phyloP scores from a whole-genome alignment of 1,140 invertebrate species.

The Drosophila orosa region DNA sequence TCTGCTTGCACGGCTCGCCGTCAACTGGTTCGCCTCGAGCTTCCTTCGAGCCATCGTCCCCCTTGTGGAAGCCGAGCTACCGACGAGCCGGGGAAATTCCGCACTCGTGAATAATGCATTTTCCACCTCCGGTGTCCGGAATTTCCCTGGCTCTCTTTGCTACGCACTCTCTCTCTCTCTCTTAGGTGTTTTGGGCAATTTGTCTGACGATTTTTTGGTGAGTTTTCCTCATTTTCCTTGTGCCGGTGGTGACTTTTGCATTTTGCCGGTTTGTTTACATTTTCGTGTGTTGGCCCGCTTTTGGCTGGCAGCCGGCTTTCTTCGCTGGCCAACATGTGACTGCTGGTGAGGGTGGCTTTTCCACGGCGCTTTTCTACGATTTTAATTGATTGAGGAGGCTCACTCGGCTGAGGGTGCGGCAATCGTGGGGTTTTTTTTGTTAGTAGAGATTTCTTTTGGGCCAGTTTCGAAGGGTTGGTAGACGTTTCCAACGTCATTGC shows the following conservation, averaged over 20 bases:
- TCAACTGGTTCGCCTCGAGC: slow-evolving; percentile 80
- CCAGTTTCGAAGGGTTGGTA: slow-evolving; percentile 24
- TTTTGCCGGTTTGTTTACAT: slow-evolving; percentile 83
- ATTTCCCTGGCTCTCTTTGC: slow-evolving; percentile 39
- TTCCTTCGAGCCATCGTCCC: slow-evolving; percentile 54
- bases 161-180: slow-evolving; percentile 17
- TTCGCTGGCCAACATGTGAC: slow-evolving; percentile 55
- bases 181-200: slow-evolving; percentile 25
- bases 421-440: slow-evolving; percentile 5
- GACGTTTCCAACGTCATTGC: slow-evolving; percentile 2
- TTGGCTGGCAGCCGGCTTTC: slow-evolving; percentile 60
- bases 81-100: slow-evolving; percentile 27
- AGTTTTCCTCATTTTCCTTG: slow-evolving; percentile 41
- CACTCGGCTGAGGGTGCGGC: slow-evolving; percentile 18
- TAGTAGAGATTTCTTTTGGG: slow-evolving; percentile 1
- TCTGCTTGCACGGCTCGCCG: slow-evolving; percentile 80
- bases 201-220: slow-evolving; percentile 43
- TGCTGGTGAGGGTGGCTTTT: slow-evolving; percentile 28
- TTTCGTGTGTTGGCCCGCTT: slow-evolving; percentile 59
- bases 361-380: slow-evolving; percentile 13
- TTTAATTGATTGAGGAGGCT: slow-evolving; percentile 43
- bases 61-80: slow-evolving; percentile 5
- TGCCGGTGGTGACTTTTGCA: slow-evolving; percentile 51
- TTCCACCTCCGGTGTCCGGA: slow-evolving; percentile 20
- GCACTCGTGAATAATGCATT: slow-evolving; percentile 36